phyloP scores from a whole-genome alignment of 2,797 vertebrate species.

The Poecilia picta region DNA sequence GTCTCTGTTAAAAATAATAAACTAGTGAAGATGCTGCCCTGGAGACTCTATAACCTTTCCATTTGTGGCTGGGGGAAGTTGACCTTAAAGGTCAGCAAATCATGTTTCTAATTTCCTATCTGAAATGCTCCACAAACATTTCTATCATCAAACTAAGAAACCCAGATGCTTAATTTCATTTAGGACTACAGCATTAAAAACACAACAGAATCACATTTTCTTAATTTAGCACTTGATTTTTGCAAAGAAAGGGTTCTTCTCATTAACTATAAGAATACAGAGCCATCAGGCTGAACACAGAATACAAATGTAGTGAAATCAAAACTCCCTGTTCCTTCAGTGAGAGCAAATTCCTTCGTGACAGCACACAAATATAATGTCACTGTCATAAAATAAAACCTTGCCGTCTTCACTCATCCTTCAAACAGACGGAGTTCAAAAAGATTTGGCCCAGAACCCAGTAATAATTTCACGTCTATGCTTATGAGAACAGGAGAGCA shows the following conservation, averaged over 20 bases:
- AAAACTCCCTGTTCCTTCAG: background rate
- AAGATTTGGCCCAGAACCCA: background rate
- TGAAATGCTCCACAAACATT: conserved; percentile 39
- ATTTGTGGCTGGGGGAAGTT: conserved; percentile 43
- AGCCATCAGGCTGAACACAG: background rate
- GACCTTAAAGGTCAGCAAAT: conserved; percentile 58
- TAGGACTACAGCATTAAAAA: background rate
- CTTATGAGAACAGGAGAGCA: background rate
- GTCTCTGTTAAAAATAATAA: conserved; percentile 45
- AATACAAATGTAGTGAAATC: background rate
- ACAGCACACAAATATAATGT: background rate
- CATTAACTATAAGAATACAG: background rate
- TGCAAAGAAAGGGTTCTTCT: background rate
- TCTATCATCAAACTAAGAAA: conserved; percentile 28
- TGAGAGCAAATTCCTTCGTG: background rate
- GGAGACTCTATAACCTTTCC: conserved; percentile 61
- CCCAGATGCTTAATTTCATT: background rate
- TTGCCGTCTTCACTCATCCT: background rate
- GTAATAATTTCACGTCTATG: background rate
- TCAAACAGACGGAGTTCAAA: background rate
- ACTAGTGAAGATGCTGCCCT: conserved; percentile 39
- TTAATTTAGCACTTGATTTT: conserved; percentile 9
- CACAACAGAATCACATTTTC: background rate
- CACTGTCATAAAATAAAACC: background rate
- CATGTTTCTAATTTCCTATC: conserved; percentile 60